Evolutionary conservation across 2,888 invertebrate genomes (phyloP), one percentile per base, ranked within the genome.

Genomic region (Thymelicus acteon): DNA sequence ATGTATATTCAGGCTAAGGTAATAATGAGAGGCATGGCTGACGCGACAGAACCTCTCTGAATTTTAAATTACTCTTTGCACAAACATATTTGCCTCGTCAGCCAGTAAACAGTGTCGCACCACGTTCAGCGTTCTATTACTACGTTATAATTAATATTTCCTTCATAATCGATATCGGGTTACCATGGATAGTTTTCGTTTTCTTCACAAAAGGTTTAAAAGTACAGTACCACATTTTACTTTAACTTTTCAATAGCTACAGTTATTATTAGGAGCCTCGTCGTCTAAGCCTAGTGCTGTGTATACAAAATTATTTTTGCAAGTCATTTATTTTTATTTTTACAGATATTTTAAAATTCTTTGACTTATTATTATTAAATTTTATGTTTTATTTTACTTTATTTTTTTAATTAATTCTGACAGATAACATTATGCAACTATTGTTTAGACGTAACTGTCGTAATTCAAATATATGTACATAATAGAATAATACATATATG

Each of bases 61-160:
- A 91, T 91, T 92, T 91, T 86, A 91, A 92, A 92, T 92, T 87
- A 89, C 87, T 88, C 85, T 89, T 89, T 89, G 86, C 85, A 84
- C 84, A 85, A 81, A 85, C 82, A 81, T 84, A 86, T 84, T 84
- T 83, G 87, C 88, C 83, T 88, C 86, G 84, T 83, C 85, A 85
- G 86, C 85, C 80, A 77, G 84, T 85, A 87, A 88, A 88, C 87
- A 87, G 79, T 75, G 71, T 74, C 69, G 63, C 48, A 64, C 39
- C 58, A 47, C 54, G 15, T 54, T 39, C 24, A 69, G 62, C 31
- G 15, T 2, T 68, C 63, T 65, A 61, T 63, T 58, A 63, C 48
- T 63, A 57, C 44, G 7, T 57, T 39, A 40, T 39, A 60, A 60
- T 60, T 40, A 40, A 60, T 15, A 15, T 40, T 40, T 15, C 8